Evolutionary conservation across 2,113 vertebrate species (phyloP), one percentile per base, ranked within the genome.

Genomic region (Alligator sinensis): DNA sequence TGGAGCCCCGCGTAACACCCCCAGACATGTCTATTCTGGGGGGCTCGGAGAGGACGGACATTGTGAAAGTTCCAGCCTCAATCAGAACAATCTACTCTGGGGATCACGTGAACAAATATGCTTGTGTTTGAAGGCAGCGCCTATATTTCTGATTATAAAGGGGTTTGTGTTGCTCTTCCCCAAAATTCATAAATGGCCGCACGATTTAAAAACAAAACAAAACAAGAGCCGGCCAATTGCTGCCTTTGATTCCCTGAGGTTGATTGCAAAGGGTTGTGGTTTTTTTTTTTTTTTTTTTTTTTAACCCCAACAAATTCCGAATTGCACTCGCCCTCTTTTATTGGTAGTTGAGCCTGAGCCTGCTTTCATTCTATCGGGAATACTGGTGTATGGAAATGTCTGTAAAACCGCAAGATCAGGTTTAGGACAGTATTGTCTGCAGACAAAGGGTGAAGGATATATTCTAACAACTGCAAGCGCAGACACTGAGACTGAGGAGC

Each of bases 361-460:
- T 97, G 96, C 98, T 99, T 98, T 98, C 98, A 97, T 98, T 99
- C 99, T 99, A 98, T 99, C 99, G 99, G 99, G 99, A 99, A 99
- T 99, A 99, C 99, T 98, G 98, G 98, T 99, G 98, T 99, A 98
- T 99, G 99, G 99, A 99, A 98, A 99, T 99, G 98, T 98, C 98
- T 99, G 99, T 98, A 98, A 99, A 99, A 98, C 98, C 98, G 98
- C 99, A 99, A 99, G 99, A 99, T 99, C 98, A 99, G 99, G 99
- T 99, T 99, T 99, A 99, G 99, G 99, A 99, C 98, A 98, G 98
- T 98, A 98, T 98, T 98, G 99, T 98, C 98, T 98, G 96, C 98
- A 99, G 98, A 99, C 99, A 99, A 99, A 99, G 98, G 98, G 98
- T 99, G 99, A 99, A 99, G 99, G 99, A 99, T 99, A 98, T 98